phyloP scores from a whole-genome alignment of 2,113 vertebrate genomes.

The Campylomormyrus numenius region DNA sequence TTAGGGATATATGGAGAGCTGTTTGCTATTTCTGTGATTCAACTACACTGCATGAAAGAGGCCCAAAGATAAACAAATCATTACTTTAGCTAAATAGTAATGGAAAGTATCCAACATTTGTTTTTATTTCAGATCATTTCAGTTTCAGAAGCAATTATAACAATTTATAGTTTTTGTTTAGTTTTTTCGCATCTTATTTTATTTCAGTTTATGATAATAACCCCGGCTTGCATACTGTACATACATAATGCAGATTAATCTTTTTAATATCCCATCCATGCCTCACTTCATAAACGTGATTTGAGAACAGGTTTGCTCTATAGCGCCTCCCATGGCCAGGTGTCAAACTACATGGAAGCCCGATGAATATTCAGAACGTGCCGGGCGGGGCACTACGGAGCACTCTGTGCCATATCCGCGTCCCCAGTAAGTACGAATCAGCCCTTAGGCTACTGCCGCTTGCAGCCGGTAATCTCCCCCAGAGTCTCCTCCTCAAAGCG shows the following conservation, averaged over 20 bases:
- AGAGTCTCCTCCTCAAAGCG: background rate
- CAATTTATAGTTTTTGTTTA: background rate
- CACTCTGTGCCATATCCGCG: background rate
- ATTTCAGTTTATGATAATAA: background rate
- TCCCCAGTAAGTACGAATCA: background rate
- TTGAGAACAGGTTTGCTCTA: background rate
- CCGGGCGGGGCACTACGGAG: background rate
- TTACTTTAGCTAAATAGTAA: background rate
- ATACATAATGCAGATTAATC: background rate
- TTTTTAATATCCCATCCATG: background rate
- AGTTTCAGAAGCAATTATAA: background rate
- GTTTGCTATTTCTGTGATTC: background rate
- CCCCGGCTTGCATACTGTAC: background rate
- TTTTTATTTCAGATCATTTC: background rate
- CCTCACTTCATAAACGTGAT: background rate
- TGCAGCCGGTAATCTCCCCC: background rate
- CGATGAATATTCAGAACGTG: background rate
- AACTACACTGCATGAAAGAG: background rate
- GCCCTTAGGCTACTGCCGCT: background rate
- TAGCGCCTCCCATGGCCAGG: background rate
- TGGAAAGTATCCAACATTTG: background rate
- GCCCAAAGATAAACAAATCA: background rate
- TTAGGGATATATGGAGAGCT: background rate
- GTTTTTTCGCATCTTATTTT: background rate
- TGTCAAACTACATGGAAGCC: background rate